Conservation (phyloP, 2,113 vertebrate species). For the Halichoeres trimaculatus region DNA sequence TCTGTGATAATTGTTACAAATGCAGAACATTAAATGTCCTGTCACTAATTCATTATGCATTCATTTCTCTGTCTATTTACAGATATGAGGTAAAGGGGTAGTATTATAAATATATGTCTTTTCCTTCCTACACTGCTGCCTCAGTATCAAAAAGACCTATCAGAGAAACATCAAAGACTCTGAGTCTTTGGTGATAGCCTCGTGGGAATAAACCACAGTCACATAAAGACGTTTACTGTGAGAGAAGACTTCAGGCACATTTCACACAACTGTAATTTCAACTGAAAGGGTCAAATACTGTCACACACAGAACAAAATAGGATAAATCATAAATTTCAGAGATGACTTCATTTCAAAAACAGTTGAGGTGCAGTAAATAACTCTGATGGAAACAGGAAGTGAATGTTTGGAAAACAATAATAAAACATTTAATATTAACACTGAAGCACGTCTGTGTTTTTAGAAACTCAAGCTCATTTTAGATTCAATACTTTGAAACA, state of each 20-base stretch:
- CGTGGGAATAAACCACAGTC: constrained; percentile 7
- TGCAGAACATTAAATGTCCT: not conserved
- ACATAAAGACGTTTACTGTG: constrained; percentile 14
- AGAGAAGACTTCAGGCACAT: not conserved
- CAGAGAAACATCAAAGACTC: constrained; percentile 30
- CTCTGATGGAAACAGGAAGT: too few relatives aligned
- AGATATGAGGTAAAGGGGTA: not conserved
- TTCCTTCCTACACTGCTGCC: not conserved
- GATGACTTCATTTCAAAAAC: too few relatives aligned
- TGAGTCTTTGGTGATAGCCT: not conserved
- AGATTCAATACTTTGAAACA: too few relatives aligned
- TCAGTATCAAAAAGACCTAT: not conserved
- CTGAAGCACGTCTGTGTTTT: too few relatives aligned
- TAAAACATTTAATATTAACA: too few relatives aligned
- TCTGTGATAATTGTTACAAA: not conserved
- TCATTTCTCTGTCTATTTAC: not conserved
- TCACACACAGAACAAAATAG: not conserved
- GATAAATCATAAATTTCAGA: too few relatives aligned
- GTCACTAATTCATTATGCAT: constrained; percentile 1
- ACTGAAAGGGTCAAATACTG: not conserved
- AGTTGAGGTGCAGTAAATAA: too few relatives aligned
- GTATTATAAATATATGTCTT: constrained; percentile 2
- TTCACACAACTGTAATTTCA: not conserved
- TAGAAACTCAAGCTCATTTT: too few relatives aligned
- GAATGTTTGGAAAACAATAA: too few relatives aligned